Percentiles rank a stretch among this genome's conserved stretches.
Evolutionary conservation across 1,140 invertebrate species (phyloP).

Genomic region (Cepaea nemoralis): DNA sequence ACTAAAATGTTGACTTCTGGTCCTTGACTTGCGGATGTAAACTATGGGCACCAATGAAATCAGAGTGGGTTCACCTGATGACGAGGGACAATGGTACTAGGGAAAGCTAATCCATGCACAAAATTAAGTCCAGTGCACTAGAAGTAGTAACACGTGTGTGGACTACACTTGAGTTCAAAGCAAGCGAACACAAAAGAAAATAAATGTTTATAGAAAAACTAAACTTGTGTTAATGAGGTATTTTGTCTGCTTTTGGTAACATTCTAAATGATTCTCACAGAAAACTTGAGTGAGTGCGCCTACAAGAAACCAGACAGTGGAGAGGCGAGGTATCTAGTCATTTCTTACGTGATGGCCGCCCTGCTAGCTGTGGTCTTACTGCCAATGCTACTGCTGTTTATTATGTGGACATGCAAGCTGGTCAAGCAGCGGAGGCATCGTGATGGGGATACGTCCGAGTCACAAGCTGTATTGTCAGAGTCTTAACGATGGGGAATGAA

Average conservation of each 20-base stretch:
- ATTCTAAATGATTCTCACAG: not conserved
- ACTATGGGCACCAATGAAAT: too few species aligned
- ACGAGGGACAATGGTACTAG: too few species aligned
- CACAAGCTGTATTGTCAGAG: not conserved
- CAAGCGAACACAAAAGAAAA: too few species aligned
- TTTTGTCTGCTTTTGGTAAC: not conserved
- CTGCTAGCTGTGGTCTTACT: constrained; percentile 57
- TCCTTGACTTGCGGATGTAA: too few species aligned
- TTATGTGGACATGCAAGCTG: not conserved
- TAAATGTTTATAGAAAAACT: too few species aligned
- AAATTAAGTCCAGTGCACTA: too few species aligned
- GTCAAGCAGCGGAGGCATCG: not conserved
- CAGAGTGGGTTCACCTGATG: too few species aligned
- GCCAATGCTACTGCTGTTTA: constrained; percentile 52
- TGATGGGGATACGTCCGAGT: not conserved
- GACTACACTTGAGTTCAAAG: too few species aligned
- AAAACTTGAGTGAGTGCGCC: constrained; percentile 20
- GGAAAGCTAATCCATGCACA: too few species aligned
- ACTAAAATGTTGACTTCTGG: too few species aligned
- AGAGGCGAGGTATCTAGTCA: constrained; percentile 51
- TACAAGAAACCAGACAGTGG: constrained; percentile 28
- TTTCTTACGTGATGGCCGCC: constrained; percentile 65
- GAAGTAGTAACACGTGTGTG: too few species aligned
- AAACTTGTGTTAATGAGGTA: too few species aligned
- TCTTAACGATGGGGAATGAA: not conserved